phyloP scores from a whole-genome alignment of 2,888 invertebrate genomes.

The Cosmia pyralina region DNA sequence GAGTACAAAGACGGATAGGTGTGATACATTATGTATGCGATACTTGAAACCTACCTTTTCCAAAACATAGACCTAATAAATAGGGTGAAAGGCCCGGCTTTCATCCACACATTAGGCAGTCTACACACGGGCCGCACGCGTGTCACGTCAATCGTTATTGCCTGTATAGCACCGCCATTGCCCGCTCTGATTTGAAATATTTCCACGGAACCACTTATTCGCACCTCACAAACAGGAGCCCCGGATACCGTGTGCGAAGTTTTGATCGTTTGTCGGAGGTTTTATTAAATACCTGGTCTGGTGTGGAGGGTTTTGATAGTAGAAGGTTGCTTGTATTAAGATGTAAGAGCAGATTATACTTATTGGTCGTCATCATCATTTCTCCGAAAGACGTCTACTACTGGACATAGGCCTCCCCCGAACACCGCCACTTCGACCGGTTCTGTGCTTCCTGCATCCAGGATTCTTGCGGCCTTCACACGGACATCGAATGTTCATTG shows the following conservation, averaged over 20 bases:
- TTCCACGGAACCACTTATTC: slow-evolving; percentile 90
- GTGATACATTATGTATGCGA: slow-evolving; percentile 64
- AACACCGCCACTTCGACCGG: no score
- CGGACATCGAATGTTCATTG: no score
- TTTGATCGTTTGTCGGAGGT: slow-evolving; percentile 73
- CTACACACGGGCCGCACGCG: slow-evolving; percentile 83
- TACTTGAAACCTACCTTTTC: slow-evolving; percentile 69
- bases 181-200: slow-evolving; percentile 89
- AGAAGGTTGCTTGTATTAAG: neutral
- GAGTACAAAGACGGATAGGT: slow-evolving; percentile 48
- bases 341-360: no score
- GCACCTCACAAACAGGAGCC: slow-evolving; percentile 81
- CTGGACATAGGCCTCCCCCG: no score
- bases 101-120: slow-evolving; percentile 85
- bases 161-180: slow-evolving; percentile 81
- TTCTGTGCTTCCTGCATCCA: no score
- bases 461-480: no score
- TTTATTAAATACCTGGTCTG: slow-evolving; percentile 30
- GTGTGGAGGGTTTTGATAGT: neutral
- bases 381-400: no score
- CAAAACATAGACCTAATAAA: slow-evolving; percentile 81
- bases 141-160: slow-evolving; percentile 88
- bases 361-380: neutral
- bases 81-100: slow-evolving; percentile 83
- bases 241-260: slow-evolving; percentile 66